Conservation (phyloP, 2,797 vertebrate genomes). For the Pyrocephalus nanus region DNA sequence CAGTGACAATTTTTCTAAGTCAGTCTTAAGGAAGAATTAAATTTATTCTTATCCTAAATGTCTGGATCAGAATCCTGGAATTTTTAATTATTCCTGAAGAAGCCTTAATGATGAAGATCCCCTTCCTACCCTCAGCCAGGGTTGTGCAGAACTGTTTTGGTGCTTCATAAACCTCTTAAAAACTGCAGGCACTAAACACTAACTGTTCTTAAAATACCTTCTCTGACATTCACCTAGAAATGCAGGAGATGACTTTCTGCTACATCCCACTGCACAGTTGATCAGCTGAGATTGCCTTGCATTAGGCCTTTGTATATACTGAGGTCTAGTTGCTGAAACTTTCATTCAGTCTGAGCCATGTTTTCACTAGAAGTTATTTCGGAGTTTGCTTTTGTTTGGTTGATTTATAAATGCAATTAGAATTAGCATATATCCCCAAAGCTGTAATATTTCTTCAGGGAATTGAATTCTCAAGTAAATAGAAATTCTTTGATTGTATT, state of each 20-base stretch:
- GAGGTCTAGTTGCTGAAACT: not conserved
- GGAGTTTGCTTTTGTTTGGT: not conserved
- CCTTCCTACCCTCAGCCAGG: not conserved
- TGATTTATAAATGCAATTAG: not conserved
- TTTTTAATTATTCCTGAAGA: conserved; percentile 8
- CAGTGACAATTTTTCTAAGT: not conserved
- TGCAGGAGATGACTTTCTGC: not conserved
- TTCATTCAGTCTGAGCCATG: not conserved
- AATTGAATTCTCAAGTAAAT: not conserved
- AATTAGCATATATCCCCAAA: not conserved
- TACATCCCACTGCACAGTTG: not conserved
- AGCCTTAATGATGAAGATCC: not conserved
- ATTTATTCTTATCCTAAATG: not conserved
- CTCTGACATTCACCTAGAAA: not conserved
- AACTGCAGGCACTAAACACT: not conserved
- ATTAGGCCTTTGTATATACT: not conserved
- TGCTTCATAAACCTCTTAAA: not conserved
- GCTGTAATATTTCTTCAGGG: not conserved
- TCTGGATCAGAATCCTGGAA: not conserved
- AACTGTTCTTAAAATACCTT: not conserved
- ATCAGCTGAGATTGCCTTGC: not conserved
- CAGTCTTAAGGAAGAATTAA: not conserved
- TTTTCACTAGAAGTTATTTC: not conserved
- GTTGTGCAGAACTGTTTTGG: not conserved
- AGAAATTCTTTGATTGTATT: not conserved